Conservation (phyloP, 2,888 invertebrate species). For the Andrena bucephala region DNA sequence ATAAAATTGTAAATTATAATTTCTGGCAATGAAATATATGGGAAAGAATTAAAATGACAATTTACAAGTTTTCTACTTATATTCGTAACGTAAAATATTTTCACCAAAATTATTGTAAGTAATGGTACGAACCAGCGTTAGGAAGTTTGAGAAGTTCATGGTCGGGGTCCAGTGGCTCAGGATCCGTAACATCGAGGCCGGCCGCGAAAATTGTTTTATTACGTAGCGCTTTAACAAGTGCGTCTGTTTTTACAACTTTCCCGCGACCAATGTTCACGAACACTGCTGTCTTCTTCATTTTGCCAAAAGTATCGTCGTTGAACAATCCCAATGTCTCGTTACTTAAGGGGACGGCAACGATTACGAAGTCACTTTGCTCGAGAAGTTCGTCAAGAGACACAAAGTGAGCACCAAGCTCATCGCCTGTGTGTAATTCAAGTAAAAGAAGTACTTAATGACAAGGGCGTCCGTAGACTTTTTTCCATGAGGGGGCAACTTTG, state of each 20-base stretch:
- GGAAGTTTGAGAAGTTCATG: constrained; percentile 92
- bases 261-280: constrained; percentile 92
- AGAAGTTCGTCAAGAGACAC: constrained; percentile 90
- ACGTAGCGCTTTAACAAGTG: constrained; percentile 91
- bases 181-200: constrained; percentile 95
- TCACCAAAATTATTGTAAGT: neutral
- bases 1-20: constrained; percentile 41
- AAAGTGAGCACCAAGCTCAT: constrained; percentile 87
- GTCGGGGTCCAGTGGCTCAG: constrained; percentile 94
- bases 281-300: constrained; percentile 92
- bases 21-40: constrained; percentile 31
- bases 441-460: neutral
- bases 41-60: neutral
- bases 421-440: constrained; percentile 75
- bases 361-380: constrained; percentile 90
- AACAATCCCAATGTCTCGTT: constrained; percentile 90
- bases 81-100: neutral
- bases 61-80: neutral
- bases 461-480: too few species aligned
- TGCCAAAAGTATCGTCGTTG: constrained; percentile 88
- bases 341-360: constrained; percentile 90
- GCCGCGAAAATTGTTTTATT: constrained; percentile 92
- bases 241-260: constrained; percentile 93
- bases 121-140: constrained; percentile 90
- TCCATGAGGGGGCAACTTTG: too few species aligned